These are phyloP conservation scores for Periophthalmus magnuspinnatus DNA, from an alignment of 2,797 vertebrate genomes.

Conservation along the genomic window DNA sequence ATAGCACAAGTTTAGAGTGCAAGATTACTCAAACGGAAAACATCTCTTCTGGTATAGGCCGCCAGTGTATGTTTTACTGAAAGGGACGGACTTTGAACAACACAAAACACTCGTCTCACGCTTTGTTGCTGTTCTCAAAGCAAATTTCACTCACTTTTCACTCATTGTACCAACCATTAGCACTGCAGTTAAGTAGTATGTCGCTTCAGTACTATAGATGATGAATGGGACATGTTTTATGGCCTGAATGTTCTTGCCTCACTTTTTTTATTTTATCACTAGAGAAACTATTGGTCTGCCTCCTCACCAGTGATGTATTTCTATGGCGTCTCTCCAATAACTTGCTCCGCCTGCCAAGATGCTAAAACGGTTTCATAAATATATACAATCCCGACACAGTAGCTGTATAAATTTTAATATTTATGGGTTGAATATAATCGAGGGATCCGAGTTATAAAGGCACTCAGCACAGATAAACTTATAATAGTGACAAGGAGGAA, in stretches of 20 bases:
- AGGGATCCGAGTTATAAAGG: background rate
- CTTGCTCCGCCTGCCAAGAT: background rate
- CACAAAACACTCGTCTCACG: too few species aligned
- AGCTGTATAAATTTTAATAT: background rate
- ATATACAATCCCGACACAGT: background rate
- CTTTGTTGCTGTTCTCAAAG: too few species aligned
- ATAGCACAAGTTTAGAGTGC: too few species aligned
- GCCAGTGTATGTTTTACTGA: too few species aligned
- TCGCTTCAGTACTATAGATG: background rate
- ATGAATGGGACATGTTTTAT: background rate
- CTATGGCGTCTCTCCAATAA: background rate
- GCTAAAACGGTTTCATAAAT: background rate
- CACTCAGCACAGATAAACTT: background rate
- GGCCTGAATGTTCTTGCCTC: background rate
- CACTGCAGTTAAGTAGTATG: background rate
- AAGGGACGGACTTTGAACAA: too few species aligned
- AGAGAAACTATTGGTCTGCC: background rate
- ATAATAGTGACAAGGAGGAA: background rate
- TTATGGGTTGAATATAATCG: background rate
- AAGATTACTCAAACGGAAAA: too few species aligned
- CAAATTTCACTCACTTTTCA: too few species aligned
- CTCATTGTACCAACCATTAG: too few species aligned
- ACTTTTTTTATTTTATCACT: background rate
- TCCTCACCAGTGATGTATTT: background rate
- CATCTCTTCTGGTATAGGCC: too few species aligned